Evolutionary conservation across 1,140 invertebrate genomes (phyloP).

Genomic region (Formica selysi): DNA sequence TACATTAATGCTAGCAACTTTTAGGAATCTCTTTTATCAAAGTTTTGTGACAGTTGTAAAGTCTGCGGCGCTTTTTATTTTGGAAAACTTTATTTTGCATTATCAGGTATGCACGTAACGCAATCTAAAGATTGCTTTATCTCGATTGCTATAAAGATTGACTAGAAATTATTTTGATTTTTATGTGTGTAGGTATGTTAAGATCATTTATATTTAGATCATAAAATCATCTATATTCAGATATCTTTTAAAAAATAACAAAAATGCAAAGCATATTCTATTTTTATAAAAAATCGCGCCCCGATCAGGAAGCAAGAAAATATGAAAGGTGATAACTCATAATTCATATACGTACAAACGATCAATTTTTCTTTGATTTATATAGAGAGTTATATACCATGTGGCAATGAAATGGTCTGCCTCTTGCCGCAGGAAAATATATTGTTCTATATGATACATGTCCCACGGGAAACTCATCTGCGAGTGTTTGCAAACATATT

Average conservation of each 20-base stretch:
- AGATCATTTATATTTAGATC: not conserved
- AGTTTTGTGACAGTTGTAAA: constrained; percentile 31
- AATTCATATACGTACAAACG: not conserved
- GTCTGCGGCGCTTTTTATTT: constrained; percentile 36
- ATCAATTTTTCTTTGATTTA: constrained; percentile 41
- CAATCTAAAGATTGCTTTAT: not conserved
- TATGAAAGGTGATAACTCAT: not conserved
- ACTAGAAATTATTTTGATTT: not conserved
- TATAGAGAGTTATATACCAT: not conserved
- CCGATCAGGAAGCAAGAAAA: not conserved
- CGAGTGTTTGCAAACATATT: not conserved
- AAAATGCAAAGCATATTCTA: not conserved
- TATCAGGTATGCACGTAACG: constrained; percentile 22
- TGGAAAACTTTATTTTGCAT: constrained; percentile 17
- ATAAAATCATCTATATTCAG: not conserved
- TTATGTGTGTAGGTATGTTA: not conserved
- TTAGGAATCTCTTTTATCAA: constrained; percentile 56
- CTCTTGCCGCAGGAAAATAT: constrained; percentile 20
- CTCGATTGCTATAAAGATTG: not conserved
- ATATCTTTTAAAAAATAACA: not conserved
- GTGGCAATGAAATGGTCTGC: constrained; percentile 20
- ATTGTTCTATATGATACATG: constrained; percentile 12
- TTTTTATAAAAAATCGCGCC: not conserved
- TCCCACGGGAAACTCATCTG: not conserved
- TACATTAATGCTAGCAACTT: constrained; percentile 45